Percentiles rank a stretch among this genome's conserved stretches.
Evolutionary conservation across 2,113 vertebrate genomes (phyloP).

Genomic region (Steatornis caripensis): DNA sequence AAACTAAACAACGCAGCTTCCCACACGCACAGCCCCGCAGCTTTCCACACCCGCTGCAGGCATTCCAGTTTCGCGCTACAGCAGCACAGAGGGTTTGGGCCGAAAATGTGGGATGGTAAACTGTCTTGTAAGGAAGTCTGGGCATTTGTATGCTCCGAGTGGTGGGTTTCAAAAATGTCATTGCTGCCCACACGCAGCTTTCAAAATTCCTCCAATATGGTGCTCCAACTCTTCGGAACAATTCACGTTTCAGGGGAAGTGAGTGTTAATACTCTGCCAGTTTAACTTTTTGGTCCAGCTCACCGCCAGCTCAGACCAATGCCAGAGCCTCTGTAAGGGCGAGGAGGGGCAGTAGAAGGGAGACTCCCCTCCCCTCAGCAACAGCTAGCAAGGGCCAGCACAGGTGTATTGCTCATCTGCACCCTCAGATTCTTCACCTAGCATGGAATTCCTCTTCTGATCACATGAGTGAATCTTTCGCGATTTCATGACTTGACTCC

Average conservation of each 20-base stretch:
- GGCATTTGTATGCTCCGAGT: neutral
- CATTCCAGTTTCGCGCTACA: neutral
- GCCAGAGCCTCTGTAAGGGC: neutral
- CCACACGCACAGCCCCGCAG: rapidly evolving
- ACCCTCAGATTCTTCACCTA: neutral
- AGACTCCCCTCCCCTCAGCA: neutral
- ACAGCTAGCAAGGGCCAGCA: neutral
- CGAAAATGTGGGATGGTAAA: neutral
- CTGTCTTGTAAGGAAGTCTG: neutral
- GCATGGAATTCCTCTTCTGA: neutral
- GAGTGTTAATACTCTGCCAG: neutral
- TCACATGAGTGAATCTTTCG: neutral
- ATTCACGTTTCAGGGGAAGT: neutral
- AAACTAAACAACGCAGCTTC: neutral
- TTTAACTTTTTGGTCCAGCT: neutral
- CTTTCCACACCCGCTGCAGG: rapidly evolving
- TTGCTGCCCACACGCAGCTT: neutral
- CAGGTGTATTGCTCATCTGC: neutral
- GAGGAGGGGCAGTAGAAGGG: neutral
- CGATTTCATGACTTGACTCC: neutral
- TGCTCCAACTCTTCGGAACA: neutral
- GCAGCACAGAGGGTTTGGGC: neutral
- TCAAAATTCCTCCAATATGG: neutral
- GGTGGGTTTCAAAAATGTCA: neutral
- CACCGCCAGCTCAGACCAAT: neutral